Evolutionary conservation across 2,888 invertebrate species (phyloP).

Genomic region (Caenorhabditis zanzibari): DNA sequence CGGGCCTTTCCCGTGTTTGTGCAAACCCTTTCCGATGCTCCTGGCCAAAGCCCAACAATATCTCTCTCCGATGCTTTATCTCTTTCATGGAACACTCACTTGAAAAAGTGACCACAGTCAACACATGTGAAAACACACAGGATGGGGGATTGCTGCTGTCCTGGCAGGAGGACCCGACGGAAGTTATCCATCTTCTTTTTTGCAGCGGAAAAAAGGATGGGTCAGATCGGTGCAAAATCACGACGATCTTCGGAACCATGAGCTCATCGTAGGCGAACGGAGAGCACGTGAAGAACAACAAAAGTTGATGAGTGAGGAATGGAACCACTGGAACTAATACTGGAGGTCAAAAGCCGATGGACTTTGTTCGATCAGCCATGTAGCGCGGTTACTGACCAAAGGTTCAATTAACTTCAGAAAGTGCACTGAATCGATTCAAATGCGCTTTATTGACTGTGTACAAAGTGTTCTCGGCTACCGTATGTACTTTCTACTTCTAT

Average conservation of each 20-base stretch:
- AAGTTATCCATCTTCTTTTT: conserved; percentile 43
- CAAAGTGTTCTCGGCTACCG: too few species aligned
- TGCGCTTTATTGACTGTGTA: too few species aligned
- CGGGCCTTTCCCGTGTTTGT: conserved; percentile 51
- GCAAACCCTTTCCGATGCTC: conserved; percentile 40
- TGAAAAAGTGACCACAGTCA: conserved; percentile 43
- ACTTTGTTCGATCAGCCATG: neutral
- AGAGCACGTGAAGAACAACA: conserved; percentile 49
- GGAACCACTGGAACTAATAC: neutral
- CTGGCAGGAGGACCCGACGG: conserved; percentile 1
- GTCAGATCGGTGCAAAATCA: neutral
- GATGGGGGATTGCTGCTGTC: neutral
- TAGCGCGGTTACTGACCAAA: too few species aligned
- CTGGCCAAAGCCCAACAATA: conserved; percentile 48
- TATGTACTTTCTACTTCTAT: too few species aligned
- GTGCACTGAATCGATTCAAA: too few species aligned
- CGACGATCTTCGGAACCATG: conserved; percentile 37
- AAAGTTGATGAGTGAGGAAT: neutral
- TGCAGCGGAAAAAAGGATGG: conserved; percentile 1
- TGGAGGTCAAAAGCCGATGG: neutral
- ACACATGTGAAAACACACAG: conserved; percentile 26
- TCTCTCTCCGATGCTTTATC: neutral
- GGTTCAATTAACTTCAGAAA: too few species aligned
- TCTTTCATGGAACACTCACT: conserved; percentile 47
- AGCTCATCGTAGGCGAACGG: conserved; percentile 10